Base-by-base conservation (phyloP, 2,888 invertebrate genomes). In the Steinernema scapterisci region DNA sequence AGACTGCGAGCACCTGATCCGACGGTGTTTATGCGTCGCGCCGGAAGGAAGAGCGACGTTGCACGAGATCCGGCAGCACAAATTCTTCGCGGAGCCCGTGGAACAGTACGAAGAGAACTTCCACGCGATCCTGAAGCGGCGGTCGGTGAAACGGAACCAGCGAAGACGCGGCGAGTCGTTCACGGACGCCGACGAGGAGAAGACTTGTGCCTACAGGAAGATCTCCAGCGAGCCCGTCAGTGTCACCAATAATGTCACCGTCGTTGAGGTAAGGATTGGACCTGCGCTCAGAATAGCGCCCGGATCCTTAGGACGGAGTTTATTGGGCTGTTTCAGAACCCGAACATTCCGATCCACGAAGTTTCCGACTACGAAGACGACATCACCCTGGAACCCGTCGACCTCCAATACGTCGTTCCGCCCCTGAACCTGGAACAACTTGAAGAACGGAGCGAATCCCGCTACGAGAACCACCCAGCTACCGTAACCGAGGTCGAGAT, bases 1-100 rank as follows among this genome's bases (percentile, higher is more conserved):
- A 79, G 79, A 79, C 25, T 82, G 79, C 63, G 76, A 75, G 31
- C 45, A 75, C 0, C 45, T 79, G 16, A 79, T 79, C 27, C 51
- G 74, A 19, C 52, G 71, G 13, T 81, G 80, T 71, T 71, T 79
- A 11, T 74, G 74, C 44, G 52, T 70, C 2, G 46, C 80, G 13
- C 81, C 80, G 16, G 73, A 79, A 27, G 48, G 75, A 6, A 75
- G 79, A 1, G 45, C 78, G 23, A 73, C 71, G 5, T 31, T 76
- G 73, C 54, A 52, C 45, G 76, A 76, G 43, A 77, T 76, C 54
- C 52, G 76, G 11, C 23, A 23, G 19, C 76, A 76, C 70, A 19
- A 38, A n/a, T 76, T 78, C 78, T 78, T 73, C 46, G 48, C 44
- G n/a, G 71, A 48, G 27, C 46, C 46, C 16, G 43, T 71, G 25